Conservation (phyloP, 2,797 vertebrate genomes). For the Chaunax sp. region DNA sequence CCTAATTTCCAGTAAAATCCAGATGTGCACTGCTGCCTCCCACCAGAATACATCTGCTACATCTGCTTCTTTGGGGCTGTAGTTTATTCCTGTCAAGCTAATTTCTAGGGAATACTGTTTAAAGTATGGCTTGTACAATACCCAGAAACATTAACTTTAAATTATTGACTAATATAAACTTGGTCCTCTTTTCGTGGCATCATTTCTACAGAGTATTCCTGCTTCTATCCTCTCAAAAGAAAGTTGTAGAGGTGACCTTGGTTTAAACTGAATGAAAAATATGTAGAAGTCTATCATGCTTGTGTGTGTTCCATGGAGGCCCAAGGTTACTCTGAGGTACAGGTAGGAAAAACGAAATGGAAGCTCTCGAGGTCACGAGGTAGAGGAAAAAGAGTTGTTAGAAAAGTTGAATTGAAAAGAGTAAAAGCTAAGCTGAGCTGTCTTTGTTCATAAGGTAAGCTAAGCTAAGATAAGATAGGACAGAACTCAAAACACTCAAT, state of each 20-base stretch:
- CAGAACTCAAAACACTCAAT: too few species aligned
- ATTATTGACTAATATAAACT: too few species aligned
- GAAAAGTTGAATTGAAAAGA: neutral
- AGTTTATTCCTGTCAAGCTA: too few species aligned
- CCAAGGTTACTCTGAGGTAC: conserved; percentile 19
- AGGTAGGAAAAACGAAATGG: neutral
- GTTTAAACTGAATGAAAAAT: conserved; percentile 20
- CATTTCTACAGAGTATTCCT: conserved; percentile 10
- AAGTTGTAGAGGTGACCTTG: conserved; percentile 60
- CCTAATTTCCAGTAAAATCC: conserved; percentile 59
- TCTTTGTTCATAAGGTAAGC: conserved; percentile 57
- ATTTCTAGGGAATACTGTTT: too few species aligned
- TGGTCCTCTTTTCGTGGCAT: conserved; percentile 14
- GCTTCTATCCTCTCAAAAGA: conserved; percentile 18
- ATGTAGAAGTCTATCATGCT: too few species aligned
- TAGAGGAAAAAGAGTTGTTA: too few species aligned
- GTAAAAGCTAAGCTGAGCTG: neutral
- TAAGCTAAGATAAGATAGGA: too few species aligned
- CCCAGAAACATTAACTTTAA: too few species aligned
- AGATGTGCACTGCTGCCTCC: conserved; percentile 52
- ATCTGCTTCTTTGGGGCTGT: too few species aligned
- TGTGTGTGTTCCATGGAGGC: conserved; percentile 9
- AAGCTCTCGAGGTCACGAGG: too few species aligned
- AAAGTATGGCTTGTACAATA: too few species aligned
- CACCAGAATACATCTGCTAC: too few species aligned